Conservation (phyloP, 2,113 vertebrate genomes). For the Tenebrosternarchus preto region DNA sequence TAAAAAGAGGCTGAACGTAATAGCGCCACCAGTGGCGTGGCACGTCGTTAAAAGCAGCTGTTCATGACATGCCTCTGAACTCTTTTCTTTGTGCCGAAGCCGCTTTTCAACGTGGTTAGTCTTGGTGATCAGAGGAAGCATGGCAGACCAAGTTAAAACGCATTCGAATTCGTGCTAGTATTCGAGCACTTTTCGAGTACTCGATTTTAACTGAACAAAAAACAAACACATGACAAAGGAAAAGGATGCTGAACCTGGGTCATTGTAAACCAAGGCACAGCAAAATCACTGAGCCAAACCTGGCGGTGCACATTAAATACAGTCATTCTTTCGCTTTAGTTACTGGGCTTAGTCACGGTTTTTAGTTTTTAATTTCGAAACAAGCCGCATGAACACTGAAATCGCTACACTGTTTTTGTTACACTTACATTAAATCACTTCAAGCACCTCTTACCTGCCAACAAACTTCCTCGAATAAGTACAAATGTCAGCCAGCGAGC, state of each 20-base stretch:
- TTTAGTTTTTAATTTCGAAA: too few species aligned
- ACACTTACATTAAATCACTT: background rate
- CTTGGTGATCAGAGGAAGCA: too few species aligned
- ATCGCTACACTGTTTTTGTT: too few species aligned
- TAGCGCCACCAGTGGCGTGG: background rate
- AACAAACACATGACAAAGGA: background rate
- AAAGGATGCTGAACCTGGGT: background rate
- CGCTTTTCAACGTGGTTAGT: background rate
- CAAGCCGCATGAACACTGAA: too few species aligned
- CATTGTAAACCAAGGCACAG: too few species aligned
- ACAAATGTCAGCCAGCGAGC: constrained; percentile 85
- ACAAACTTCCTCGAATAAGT: constrained; percentile 86
- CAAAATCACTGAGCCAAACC: background rate
- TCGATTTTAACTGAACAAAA: background rate
- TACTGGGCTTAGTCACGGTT: too few species aligned
- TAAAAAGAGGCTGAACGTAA: background rate
- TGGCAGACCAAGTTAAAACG: background rate
- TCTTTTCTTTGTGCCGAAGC: background rate
- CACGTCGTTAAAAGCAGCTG: constrained; percentile 1
- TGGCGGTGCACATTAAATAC: too few species aligned
- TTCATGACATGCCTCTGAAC: background rate
- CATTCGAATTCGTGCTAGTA: too few species aligned
- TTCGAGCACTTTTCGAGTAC: too few species aligned
- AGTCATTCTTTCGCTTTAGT: too few species aligned
- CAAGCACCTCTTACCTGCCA: constrained; percentile 77